These are phyloP conservation scores for Sinohyriopsis cumingii DNA, from an alignment of 2,888 invertebrate genomes.

Conservation along the genomic window DNA sequence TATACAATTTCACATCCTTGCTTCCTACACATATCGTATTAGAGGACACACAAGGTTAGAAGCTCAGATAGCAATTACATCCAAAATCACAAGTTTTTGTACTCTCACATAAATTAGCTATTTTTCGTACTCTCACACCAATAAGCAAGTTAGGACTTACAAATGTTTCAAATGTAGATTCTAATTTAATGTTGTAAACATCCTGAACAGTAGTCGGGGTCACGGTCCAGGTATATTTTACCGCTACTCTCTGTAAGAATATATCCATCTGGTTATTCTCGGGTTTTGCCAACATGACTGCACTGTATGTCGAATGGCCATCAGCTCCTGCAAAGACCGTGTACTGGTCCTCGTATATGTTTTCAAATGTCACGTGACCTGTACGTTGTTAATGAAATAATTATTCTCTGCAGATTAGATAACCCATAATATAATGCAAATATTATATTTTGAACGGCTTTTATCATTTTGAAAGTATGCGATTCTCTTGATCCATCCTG, in stretches of 20 bases:
- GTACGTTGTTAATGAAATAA: background rate
- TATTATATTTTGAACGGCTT: too few species aligned
- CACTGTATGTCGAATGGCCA: conserved; percentile 27
- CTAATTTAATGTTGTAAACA: conserved; percentile 44
- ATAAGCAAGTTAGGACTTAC: conserved; percentile 8
- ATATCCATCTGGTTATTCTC: conserved; percentile 18
- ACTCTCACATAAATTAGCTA: too few species aligned
- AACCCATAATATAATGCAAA: too few species aligned
- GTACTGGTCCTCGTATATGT: conserved; percentile 41
- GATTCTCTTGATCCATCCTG: too few species aligned
- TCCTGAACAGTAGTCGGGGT: conserved; percentile 47
- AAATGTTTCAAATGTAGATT: conserved; percentile 49
- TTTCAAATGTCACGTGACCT: conserved; percentile 36
- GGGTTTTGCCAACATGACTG: conserved; percentile 23
- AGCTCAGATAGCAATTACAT: too few species aligned
- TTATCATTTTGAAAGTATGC: too few species aligned
- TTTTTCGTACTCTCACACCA: too few species aligned
- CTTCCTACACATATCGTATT: too few species aligned
- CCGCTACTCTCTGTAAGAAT: conserved; percentile 40
- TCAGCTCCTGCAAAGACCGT: conserved; percentile 30
- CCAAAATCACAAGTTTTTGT: too few species aligned
- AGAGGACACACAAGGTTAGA: too few species aligned
- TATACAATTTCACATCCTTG: too few species aligned
- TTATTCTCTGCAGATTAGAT: background rate
- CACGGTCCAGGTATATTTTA: conserved; percentile 47